A percentile compares a stretch with the other conserved stretches of the same genome.
phyloP scores from a whole-genome alignment of 1,140 invertebrate genomes.

The Hyposmocoma kahamanoa region DNA sequence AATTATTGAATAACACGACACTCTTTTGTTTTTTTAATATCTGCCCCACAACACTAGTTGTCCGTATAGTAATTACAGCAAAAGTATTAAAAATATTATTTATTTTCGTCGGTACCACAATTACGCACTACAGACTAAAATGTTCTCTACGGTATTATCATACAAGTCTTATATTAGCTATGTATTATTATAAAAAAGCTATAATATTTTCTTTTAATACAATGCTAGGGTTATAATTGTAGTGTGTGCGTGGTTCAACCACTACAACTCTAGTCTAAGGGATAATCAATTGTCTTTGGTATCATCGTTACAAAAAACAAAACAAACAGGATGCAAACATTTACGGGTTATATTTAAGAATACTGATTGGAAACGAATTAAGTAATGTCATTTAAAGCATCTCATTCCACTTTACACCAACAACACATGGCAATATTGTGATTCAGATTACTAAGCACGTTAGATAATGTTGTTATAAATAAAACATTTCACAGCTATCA shows the following conservation, averaged over 20 bases:
- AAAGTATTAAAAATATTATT: conserved; percentile 67
- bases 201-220: conserved; percentile 58
- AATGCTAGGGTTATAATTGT: conserved; percentile 41
- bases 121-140: conserved; percentile 1
- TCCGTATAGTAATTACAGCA: conserved; percentile 52
- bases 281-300: conserved; percentile 71
- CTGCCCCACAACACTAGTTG: no score
- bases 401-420: no score
- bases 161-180: conserved; percentile 64
- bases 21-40: no score
- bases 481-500: no score
- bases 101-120: conserved; percentile 28
- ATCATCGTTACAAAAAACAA: conserved; percentile 62
- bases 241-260: conserved; percentile 17
- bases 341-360: conserved; percentile 23
- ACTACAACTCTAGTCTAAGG: conserved; percentile 49
- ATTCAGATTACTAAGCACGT: no score
- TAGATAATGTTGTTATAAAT: no score
- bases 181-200: conserved; percentile 57
- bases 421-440: no score
- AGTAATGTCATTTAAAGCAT: conserved; percentile 66
- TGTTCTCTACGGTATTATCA: conserved; percentile 30
- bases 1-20: no score
- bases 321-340: conserved; percentile 40
- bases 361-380: conserved; percentile 58